Conservation (phyloP, 2,113 vertebrate species). For the Gadus macrocephalus region DNA sequence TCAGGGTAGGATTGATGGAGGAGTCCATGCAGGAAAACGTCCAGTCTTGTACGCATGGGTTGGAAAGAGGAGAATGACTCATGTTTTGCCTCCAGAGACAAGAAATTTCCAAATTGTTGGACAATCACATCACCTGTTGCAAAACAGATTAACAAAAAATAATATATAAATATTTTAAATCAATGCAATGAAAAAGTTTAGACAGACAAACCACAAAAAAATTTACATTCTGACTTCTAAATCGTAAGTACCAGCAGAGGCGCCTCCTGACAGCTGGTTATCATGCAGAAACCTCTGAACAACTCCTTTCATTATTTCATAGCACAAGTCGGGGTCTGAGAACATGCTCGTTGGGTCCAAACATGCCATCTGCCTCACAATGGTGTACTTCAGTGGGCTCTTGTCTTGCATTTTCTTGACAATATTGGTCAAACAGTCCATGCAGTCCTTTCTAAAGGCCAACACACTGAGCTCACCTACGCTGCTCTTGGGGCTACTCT, state of each 20-base stretch:
- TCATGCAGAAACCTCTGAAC: constrained; percentile 25
- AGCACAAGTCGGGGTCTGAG: constrained; percentile 2
- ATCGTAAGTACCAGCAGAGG: constrained; percentile 15
- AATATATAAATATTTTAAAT: not conserved
- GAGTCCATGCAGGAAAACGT: constrained; percentile 16
- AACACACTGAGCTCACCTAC: constrained; percentile 22
- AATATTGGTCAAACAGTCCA: constrained; percentile 5
- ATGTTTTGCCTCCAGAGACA: constrained; percentile 5
- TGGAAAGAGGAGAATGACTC: constrained; percentile 8
- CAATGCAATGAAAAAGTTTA: constrained; percentile 6
- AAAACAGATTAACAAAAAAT: constrained; percentile 10
- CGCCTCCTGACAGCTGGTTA: too few relatives aligned
- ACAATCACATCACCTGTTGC: constrained; percentile 12
- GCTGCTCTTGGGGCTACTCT: too few relatives aligned
- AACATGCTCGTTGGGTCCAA: constrained; percentile 15
- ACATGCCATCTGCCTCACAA: constrained; percentile 15
- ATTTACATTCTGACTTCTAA: not conserved
- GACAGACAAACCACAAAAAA: too few relatives aligned
- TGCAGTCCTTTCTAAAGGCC: constrained; percentile 19
- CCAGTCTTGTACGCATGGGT: constrained; percentile 7
- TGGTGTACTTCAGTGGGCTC: constrained; percentile 17
- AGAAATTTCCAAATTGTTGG: constrained; percentile 1
- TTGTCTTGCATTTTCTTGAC: constrained; percentile 15
- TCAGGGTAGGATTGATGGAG: constrained; percentile 18
- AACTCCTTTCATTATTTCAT: not conserved